These are phyloP conservation scores for Andrena dorsata DNA, from an alignment of 2,888 invertebrate species.

Conservation along the genomic window DNA sequence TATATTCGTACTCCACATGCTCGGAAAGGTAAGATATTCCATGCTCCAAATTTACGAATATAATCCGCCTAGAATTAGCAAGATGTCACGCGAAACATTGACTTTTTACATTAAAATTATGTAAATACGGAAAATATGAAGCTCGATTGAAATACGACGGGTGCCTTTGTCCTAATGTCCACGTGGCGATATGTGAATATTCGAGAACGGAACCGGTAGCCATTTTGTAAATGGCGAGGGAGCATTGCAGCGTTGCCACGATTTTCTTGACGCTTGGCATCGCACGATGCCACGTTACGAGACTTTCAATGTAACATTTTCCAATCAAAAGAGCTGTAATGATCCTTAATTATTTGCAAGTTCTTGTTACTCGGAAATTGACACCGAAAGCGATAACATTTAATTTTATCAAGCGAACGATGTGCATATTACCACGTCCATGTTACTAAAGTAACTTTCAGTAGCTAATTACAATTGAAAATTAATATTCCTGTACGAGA, in stretches of 20 bases:
- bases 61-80: background rate
- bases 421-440: no score
- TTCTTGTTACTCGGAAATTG: background rate
- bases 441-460: background rate
- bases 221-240: slow-evolving; percentile 80
- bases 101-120: background rate
- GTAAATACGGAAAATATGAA: background rate
- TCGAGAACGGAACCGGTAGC: slow-evolving; percentile 79
- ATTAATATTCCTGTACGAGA: background rate
- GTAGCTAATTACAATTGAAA: background rate
- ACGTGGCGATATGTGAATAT: slow-evolving; percentile 81
- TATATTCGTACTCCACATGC: background rate
- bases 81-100: background rate
- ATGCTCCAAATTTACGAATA: background rate
- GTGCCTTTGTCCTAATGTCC: slow-evolving; percentile 71
- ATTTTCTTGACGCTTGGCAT: slow-evolving; percentile 67
- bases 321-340: slow-evolving; percentile 2
- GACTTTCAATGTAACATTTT: slow-evolving; percentile 16
- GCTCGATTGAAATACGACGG: slow-evolving; percentile 32
- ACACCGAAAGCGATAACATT: no score
- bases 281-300: slow-evolving; percentile 69
- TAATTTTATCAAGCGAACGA: background rate
- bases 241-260: slow-evolving; percentile 67
- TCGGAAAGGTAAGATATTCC: background rate
- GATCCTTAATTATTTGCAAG: background rate